Evolutionary conservation across 2,113 vertebrate genomes (phyloP).

Genomic region (Donacobius atricapilla): DNA sequence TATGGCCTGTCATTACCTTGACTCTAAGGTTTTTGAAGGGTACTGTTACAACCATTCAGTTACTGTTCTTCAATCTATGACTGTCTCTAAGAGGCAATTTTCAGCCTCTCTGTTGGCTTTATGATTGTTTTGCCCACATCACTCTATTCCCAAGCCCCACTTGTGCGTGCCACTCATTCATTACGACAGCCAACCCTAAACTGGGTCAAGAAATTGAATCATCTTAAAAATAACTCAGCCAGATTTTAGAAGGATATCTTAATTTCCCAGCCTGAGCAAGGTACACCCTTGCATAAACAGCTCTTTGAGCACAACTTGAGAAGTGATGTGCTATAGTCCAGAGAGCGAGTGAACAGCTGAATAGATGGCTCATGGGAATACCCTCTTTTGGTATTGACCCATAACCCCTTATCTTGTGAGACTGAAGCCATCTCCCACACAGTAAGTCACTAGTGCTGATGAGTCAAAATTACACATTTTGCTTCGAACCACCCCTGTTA

Average conservation of each 20-base stretch:
- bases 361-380: not conserved
- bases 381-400: not conserved
- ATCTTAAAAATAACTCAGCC: not conserved
- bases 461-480: not conserved
- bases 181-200: not conserved
- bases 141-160: not conserved
- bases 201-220: not conserved
- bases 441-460: not conserved
- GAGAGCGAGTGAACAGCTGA: not conserved
- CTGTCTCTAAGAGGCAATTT: not conserved
- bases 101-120: not conserved
- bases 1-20: not conserved
- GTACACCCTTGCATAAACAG: not conserved
- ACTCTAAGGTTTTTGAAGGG: not conserved
- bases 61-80: not conserved
- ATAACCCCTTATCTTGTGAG: not conserved
- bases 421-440: not conserved
- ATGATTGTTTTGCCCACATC: not conserved
- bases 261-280: not conserved
- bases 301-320: not conserved
- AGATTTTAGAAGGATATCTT: not conserved
- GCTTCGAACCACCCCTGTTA: not conserved
- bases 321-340: not conserved
- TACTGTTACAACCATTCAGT: not conserved
- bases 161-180: not conserved